Percentiles rank a stretch among this genome's conserved stretches.
Evolutionary conservation across 1,140 invertebrate species (phyloP).

Genomic region (Wiebesia pumilae): DNA sequence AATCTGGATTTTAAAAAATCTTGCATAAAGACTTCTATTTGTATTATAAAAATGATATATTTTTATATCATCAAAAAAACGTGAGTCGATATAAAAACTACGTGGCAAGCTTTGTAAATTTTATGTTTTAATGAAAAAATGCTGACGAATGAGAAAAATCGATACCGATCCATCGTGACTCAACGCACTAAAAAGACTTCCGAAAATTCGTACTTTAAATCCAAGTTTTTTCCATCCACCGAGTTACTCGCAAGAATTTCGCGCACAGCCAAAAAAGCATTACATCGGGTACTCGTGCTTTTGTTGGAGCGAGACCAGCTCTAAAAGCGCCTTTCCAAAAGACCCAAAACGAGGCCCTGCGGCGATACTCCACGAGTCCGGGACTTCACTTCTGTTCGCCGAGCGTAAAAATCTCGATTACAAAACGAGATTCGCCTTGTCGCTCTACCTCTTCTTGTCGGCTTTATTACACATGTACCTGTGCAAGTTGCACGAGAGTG

Average conservation of each 20-base stretch:
- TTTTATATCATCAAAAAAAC: too few species aligned
- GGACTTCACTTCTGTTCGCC: neutral
- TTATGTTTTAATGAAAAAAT: too few species aligned
- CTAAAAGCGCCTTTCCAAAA: constrained; percentile 9
- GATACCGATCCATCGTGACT: too few species aligned
- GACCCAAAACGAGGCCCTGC: neutral
- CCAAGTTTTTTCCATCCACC: too few species aligned
- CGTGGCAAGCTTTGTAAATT: too few species aligned
- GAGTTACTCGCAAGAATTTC: neutral
- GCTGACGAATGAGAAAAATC: too few species aligned
- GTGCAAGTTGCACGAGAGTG: neutral
- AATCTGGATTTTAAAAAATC: too few species aligned
- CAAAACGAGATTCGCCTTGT: constrained; percentile 6
- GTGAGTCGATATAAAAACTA: too few species aligned
- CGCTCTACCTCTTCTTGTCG: neutral
- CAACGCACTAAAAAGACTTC: too few species aligned
- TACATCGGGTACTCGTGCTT: neutral
- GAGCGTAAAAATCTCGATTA: constrained; percentile 21
- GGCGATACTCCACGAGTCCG: neutral
- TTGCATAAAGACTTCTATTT: too few species aligned
- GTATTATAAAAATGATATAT: too few species aligned
- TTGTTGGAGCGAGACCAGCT: neutral
- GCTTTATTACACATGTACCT: neutral
- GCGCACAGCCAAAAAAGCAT: neutral
- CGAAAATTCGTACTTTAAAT: too few species aligned